phyloP scores from a whole-genome alignment of 2,888 invertebrate species.

The Anthophora plumipes region DNA sequence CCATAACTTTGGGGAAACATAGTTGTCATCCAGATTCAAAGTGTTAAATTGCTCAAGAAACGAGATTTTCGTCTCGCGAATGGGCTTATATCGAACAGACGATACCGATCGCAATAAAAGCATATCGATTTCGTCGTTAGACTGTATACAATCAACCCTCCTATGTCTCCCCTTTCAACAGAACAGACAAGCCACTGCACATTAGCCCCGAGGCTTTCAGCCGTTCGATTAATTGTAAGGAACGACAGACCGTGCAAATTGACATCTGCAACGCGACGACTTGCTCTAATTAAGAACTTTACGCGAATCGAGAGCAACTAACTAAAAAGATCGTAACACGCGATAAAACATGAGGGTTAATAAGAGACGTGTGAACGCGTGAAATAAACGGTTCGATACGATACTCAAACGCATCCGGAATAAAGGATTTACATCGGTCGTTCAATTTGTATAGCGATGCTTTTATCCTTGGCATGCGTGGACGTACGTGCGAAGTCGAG shows the following conservation, averaged over 20 bases:
- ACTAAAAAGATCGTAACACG: not conserved
- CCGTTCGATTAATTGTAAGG: conserved; percentile 67
- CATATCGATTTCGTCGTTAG: conserved; percentile 37
- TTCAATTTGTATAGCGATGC: too few relatives aligned
- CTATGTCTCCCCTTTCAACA: not conserved
- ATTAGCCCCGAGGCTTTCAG: conserved; percentile 22
- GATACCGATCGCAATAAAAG: conserved; percentile 43
- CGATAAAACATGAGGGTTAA: conserved; percentile 26
- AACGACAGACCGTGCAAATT: conserved; percentile 70
- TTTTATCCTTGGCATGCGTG: too few relatives aligned
- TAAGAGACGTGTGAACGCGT: not conserved
- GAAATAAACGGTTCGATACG: not conserved
- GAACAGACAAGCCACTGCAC: not conserved
- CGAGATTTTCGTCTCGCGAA: conserved; percentile 54
- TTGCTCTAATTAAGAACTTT: conserved; percentile 59
- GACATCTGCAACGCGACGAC: conserved; percentile 48
- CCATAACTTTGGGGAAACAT: too few relatives aligned
- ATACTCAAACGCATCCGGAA: too few relatives aligned
- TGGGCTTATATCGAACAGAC: conserved; percentile 20
- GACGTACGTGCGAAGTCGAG: too few relatives aligned
- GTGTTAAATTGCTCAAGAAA: conserved; percentile 32
- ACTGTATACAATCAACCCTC: conserved; percentile 17
- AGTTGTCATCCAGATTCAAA: too few relatives aligned
- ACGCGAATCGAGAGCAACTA: conserved; percentile 7
- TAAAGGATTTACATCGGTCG: too few relatives aligned